Percentiles rank a stretch among this genome's conserved stretches.
Conservation (phyloP, 2,888 invertebrate genomes). For the Pedicia rivosa region DNA sequence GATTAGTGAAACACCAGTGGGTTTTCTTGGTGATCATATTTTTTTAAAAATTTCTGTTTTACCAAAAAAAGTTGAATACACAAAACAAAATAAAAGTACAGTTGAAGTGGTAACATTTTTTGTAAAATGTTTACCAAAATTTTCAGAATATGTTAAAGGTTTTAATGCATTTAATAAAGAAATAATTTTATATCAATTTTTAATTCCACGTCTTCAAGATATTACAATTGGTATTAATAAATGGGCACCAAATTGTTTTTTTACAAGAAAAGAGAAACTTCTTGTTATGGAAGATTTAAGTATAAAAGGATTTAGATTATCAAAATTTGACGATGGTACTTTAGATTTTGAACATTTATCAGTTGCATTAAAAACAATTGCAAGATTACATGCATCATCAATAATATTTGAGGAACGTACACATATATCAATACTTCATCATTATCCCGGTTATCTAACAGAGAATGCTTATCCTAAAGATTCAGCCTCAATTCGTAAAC, state of each 20-base stretch:
- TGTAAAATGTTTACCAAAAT: neutral
- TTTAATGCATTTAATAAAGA: conserved; percentile 35
- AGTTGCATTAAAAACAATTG: conserved; percentile 19
- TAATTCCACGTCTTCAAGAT: conserved; percentile 27
- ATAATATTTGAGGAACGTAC: conserved; percentile 26
- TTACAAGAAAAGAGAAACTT: conserved; percentile 18
- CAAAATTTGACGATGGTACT: conserved; percentile 17
- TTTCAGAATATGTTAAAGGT: conserved; percentile 28
- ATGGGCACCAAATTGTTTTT: conserved; percentile 24
- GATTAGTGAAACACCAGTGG: neutral
- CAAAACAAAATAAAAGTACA: neutral
- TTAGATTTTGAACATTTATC: conserved; percentile 19
- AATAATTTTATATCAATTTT: conserved; percentile 28
- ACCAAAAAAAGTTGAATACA: neutral
- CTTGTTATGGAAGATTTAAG: conserved; percentile 30
- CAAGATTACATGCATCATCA: conserved; percentile 24
- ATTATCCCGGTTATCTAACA: conserved; percentile 19
- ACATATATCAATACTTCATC: conserved; percentile 15
- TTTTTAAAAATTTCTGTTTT: neutral
- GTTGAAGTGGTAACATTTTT: conserved; percentile 1
- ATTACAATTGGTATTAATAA: conserved; percentile 14
- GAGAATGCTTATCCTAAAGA: conserved; percentile 28
- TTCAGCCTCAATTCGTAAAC: conserved; percentile 17
- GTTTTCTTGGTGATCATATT: conserved; percentile 3
- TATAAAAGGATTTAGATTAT: conserved; percentile 17